Conservation (phyloP, 2,888 invertebrate genomes). For the Tenthredo livida region DNA sequence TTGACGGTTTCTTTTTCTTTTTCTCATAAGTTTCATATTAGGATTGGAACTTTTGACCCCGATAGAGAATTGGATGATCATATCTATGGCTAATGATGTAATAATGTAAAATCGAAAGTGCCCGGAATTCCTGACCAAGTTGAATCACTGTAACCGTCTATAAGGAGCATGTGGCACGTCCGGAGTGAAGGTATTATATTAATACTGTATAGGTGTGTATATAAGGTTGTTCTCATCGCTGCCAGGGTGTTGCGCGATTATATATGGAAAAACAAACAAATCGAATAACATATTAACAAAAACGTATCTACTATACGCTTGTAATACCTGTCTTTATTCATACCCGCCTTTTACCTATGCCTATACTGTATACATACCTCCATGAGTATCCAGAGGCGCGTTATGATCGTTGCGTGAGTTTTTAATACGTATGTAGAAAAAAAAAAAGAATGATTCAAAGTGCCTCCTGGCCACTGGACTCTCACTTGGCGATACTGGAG, state of each 20-base stretch:
- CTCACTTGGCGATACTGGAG: constrained; percentile 51
- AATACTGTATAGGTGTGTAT: not conserved
- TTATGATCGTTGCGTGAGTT: constrained; percentile 21
- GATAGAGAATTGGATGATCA: not conserved
- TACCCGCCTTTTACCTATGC: not conserved
- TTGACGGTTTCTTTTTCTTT: not conserved
- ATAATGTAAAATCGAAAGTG: constrained; percentile 43
- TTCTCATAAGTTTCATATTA: not conserved
- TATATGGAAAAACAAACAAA: constrained; percentile 37
- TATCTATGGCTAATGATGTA: not conserved
- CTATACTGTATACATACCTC: no score
- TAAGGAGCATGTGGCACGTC: constrained; percentile 21
- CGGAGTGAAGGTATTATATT: constrained; percentile 16
- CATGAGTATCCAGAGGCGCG: not conserved
- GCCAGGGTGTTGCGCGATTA: constrained; percentile 28
- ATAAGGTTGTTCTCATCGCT: constrained; percentile 27
- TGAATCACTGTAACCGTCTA: constrained; percentile 19
- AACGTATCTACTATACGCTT: not conserved
- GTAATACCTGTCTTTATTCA: not conserved
- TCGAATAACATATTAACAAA: constrained; percentile 21
- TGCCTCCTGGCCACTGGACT: constrained; percentile 46
- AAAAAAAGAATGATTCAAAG: constrained; percentile 33
- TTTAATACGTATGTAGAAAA: not conserved
- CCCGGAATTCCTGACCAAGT: constrained; percentile 18
- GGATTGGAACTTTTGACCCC: not conserved